Evolutionary conservation across 2,113 vertebrate species (phyloP), one percentile per base, ranked within the genome.

Genomic region (Scatophagus argus): DNA sequence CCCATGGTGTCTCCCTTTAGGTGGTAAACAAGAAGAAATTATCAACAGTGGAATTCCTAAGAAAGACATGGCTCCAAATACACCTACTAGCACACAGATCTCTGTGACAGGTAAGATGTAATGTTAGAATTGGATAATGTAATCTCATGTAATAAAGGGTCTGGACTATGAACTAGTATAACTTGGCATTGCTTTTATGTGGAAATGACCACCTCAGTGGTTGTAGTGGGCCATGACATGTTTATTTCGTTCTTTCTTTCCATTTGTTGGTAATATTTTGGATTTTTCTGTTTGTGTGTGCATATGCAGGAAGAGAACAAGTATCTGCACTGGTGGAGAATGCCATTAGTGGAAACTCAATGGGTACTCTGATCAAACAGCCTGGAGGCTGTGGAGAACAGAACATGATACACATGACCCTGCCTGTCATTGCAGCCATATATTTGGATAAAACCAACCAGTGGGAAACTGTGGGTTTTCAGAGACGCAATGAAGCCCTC

Each of bases 361-460:
- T 86, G 19, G 41, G 27, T 1, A 17, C 5, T 8, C 59, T 94
- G 16, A 90, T 95, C 29, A 0, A 0, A 0, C 52, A 85, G 74
- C 94, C 95, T 0, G 0, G 0, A 0, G 93, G 95, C 4, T 91
- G 87, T 46, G 93, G 92, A 0, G 92, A 95, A 67, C 92, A 93
- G 82, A 95, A 91, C 2, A 92, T 95, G 85, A 78, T 76, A 49
- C 0, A 8, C 0, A 77, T 95, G 88, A 89, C 88, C 0, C 79
- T 90, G 0, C 78, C 89, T 10, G 56, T 95, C 66, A 92, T 94
- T 72, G 92, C 95, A 41, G 88, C 90, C 0, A 29, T 8, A 1
- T 95, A 94, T 75, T 55, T 94, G 82, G 94, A 96, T 34, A 62
- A 82, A 77, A 91, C 94, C 0, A 87, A 91, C 66, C 93, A 93